Evolutionary conservation across 2,797 vertebrate genomes (phyloP).

Genomic region (Euthynnus affinis): DNA sequence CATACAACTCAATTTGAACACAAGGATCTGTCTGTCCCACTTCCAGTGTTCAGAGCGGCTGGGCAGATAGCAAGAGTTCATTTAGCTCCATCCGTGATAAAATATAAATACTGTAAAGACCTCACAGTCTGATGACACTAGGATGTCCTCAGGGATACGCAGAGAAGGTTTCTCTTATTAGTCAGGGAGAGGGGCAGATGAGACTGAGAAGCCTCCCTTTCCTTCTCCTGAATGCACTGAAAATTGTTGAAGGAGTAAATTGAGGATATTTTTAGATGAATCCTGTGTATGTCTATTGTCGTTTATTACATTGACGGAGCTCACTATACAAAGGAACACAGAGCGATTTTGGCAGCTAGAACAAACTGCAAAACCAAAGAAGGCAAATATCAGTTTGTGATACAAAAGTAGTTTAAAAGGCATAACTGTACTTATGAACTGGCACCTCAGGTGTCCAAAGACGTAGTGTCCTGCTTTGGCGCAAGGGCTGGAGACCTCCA

Average conservation of each 20-base stretch:
- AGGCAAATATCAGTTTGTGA: constrained; percentile 86
- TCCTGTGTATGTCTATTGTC: constrained; percentile 66
- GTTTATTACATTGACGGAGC: constrained; percentile 79
- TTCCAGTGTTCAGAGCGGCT: constrained; percentile 76
- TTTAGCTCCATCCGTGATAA: constrained; percentile 83
- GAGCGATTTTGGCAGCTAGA: constrained; percentile 84
- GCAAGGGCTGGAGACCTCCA: constrained; percentile 69
- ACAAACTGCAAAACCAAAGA: constrained; percentile 85
- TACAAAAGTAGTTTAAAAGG: constrained; percentile 87
- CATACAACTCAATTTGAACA: constrained; percentile 78
- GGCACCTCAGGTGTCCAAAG: constrained; percentile 77
- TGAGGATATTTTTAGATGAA: constrained; percentile 64
- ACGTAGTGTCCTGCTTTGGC: constrained; percentile 74
- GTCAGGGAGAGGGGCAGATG: constrained; percentile 64
- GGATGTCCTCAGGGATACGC: constrained; percentile 77
- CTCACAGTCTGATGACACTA: constrained; percentile 82
- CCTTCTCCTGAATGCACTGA: constrained; percentile 64
- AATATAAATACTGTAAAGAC: constrained; percentile 86
- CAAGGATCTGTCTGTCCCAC: constrained; percentile 78
- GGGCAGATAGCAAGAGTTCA: constrained; percentile 81
- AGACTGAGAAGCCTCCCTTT: constrained; percentile 54
- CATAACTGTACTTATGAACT: constrained; percentile 83
- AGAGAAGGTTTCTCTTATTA: constrained; percentile 78
- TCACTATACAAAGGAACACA: constrained; percentile 85
- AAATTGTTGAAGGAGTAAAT: constrained; percentile 67